Conservation (phyloP, 2,113 vertebrate species). For the Ochotona curzoniae region DNA sequence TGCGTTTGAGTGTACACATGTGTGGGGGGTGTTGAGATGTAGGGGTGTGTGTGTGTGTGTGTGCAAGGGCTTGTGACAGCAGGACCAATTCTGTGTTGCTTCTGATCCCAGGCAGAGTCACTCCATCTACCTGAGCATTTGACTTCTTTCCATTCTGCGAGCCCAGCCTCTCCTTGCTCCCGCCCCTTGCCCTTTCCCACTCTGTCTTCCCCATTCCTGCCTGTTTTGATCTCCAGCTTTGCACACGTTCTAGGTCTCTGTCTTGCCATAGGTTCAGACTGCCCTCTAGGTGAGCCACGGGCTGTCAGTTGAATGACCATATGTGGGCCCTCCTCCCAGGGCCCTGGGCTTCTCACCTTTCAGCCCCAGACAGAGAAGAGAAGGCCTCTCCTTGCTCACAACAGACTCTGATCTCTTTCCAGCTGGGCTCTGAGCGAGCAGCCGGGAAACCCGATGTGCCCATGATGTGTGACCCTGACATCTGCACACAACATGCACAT, state of each 20-base stretch:
- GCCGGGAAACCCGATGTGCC: not conserved
- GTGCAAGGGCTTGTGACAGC: not conserved
- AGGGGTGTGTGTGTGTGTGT: no score
- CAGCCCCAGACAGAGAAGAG: conserved; percentile 38
- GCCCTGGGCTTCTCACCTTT: not conserved
- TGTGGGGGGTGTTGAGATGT: no score
- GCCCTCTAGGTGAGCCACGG: not conserved
- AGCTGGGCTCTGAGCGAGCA: conserved; percentile 20
- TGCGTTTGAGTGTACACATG: no score
- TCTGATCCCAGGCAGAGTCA: not conserved
- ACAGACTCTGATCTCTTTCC: conserved; percentile 47
- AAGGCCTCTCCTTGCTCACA: not conserved
- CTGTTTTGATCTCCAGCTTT: not conserved
- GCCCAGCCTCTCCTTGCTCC: not conserved
- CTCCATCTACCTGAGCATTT: not conserved
- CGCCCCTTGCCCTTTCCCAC: not conserved
- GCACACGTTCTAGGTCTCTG: not conserved
- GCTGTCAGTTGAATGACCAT: not conserved
- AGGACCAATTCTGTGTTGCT: not conserved
- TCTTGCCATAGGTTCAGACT: not conserved
- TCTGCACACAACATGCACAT: not conserved
- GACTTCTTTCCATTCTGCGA: not conserved
- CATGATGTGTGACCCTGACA: conserved; percentile 33
- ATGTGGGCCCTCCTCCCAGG: fast-evolving
- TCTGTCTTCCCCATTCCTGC: not conserved